Percentiles rank a stretch among this genome's conserved stretches.
Evolutionary conservation across 2,888 invertebrate genomes (phyloP).

Genomic region (Parelbella ahira): DNA sequence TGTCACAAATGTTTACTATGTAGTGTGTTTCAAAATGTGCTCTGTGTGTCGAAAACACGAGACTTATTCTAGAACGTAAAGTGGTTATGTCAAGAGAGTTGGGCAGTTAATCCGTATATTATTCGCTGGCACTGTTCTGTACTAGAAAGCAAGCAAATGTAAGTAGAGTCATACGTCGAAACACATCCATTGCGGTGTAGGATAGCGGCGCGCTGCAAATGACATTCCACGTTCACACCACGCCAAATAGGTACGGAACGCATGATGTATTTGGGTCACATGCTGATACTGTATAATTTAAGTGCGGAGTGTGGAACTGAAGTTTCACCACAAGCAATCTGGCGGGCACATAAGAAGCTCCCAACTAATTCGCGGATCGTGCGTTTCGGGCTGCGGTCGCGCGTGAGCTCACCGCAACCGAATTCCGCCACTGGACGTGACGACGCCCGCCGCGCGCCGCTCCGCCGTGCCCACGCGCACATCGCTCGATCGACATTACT

Average conservation of each 20-base stretch:
- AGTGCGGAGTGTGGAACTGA: slow-evolving; percentile 50
- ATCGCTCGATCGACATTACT: slow-evolving; percentile 25
- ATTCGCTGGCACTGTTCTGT: no score
- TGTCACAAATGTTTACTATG: no score
- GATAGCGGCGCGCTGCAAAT: slow-evolving; percentile 62
- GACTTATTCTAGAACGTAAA: no score
- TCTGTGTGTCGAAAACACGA: no score
- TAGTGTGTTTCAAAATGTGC: no score
- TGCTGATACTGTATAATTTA: slow-evolving; percentile 64
- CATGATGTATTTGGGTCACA: slow-evolving; percentile 65
- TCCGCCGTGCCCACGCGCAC: slow-evolving; percentile 1
- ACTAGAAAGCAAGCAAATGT: slow-evolving; percentile 13
- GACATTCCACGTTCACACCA: slow-evolving; percentile 62
- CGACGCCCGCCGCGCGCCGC: slow-evolving; percentile 7
- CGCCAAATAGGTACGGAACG: slow-evolving; percentile 58
- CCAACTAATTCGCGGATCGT: slow-evolving; percentile 67
- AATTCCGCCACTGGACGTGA: slow-evolving; percentile 58
- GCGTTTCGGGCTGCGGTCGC: slow-evolving; percentile 67
- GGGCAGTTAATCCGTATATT: no score
- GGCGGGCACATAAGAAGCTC: slow-evolving; percentile 53
- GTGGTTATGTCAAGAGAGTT: no score
- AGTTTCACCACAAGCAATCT: slow-evolving; percentile 70
- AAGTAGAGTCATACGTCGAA: slow-evolving; percentile 39
- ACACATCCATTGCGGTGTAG: slow-evolving; percentile 58
- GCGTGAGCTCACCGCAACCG: slow-evolving; percentile 57